Base-by-base conservation (phyloP, 1,140 invertebrate genomes). In the Kradibia gibbosae region DNA sequence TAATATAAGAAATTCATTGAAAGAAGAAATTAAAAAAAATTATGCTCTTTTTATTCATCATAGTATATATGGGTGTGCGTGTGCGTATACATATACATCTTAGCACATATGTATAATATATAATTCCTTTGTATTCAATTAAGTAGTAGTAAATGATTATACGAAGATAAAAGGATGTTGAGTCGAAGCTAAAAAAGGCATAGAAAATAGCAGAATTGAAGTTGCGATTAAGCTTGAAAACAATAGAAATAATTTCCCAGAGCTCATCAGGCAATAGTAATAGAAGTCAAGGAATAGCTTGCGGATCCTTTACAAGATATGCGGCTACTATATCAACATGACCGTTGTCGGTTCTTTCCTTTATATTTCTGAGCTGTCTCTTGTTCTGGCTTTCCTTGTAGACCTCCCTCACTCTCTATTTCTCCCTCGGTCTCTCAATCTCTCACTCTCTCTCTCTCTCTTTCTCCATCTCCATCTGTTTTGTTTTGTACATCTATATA, bases 221-320 rank as follows among this genome's bases (percentile, higher is more conserved):
- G 31, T n/a, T 4, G 8, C 5, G 31, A 4, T 4, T 3, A 42
- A 42, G 5, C 22, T 42, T 45, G 1, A 39, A 50, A 79, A 79
- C 67, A 79, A 72, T 79, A 45, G 45, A 79, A 72, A 79, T 79
- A 72, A 79, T 79, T 79, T 79, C 50, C 36, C 25, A 72, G 65
- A 72, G 67, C 31, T 71, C 77, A 79, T 71, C n/a, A 55, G 22
- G 13, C 25, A 53, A n/a, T 31, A 31, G 28, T 17, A 75, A n/a
- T 31, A 20, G 42, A 22, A 50, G 45, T 34, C 13, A 31, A 50
- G 20, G 22, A 72, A 20, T 0, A 45, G 45, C 3, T 48, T 25
- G 60, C 45, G 36, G 45, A 78, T 78, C 50, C 48, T 42, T 71
- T 79, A 79, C 65, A 71, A 79, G 50, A 28, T n/a, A 50, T 55